These are phyloP conservation scores for Panzeria rudis DNA, from an alignment of 2,888 invertebrate genomes.

Conservation along the genomic window DNA sequence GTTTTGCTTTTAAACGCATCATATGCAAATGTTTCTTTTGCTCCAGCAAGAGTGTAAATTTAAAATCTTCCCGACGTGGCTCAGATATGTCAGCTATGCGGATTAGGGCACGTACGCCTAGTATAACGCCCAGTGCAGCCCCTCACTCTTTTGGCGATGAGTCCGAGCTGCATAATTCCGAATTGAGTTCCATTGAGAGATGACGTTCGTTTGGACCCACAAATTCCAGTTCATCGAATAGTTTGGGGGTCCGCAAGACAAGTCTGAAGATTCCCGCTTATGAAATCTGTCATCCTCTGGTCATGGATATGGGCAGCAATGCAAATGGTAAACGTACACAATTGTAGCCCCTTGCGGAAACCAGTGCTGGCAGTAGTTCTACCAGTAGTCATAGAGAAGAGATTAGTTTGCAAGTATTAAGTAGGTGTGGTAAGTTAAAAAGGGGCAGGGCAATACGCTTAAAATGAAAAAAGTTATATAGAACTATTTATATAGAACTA, in stretches of 20 bases:
- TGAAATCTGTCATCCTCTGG: slow-evolving; percentile 84
- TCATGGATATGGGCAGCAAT: slow-evolving; percentile 79
- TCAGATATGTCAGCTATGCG: slow-evolving; percentile 86
- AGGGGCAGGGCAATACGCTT: slow-evolving; percentile 74
- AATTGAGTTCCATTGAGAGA: slow-evolving; percentile 84
- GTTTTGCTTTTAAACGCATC: slow-evolving; percentile 96
- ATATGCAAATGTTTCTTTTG: slow-evolving; percentile 94
- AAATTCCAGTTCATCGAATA: slow-evolving; percentile 81
- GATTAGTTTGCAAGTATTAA: slow-evolving; percentile 55
- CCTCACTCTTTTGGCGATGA: slow-evolving; percentile 85
- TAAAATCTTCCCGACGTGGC: slow-evolving; percentile 84
- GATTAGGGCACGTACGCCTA: slow-evolving; percentile 85
- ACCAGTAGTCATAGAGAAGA: slow-evolving; percentile 25
- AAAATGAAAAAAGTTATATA: slow-evolving; percentile 54
- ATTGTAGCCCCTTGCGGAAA: slow-evolving; percentile 78
- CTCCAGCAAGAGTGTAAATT: slow-evolving; percentile 83
- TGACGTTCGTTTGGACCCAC: slow-evolving; percentile 85
- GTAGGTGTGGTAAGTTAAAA: slow-evolving; percentile 53
- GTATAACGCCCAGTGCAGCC: slow-evolving; percentile 85
- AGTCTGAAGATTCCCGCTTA: slow-evolving; percentile 83
- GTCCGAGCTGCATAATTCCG: slow-evolving; percentile 84
- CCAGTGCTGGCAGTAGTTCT: slow-evolving; percentile 65
- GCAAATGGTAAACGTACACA: slow-evolving; percentile 75
- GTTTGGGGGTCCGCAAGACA: slow-evolving; percentile 82
- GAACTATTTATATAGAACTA: slow-evolving; percentile 10